phyloP scores from a whole-genome alignment of 64 coral and sea anemone species.

The Orbicella faveolata region DNA sequence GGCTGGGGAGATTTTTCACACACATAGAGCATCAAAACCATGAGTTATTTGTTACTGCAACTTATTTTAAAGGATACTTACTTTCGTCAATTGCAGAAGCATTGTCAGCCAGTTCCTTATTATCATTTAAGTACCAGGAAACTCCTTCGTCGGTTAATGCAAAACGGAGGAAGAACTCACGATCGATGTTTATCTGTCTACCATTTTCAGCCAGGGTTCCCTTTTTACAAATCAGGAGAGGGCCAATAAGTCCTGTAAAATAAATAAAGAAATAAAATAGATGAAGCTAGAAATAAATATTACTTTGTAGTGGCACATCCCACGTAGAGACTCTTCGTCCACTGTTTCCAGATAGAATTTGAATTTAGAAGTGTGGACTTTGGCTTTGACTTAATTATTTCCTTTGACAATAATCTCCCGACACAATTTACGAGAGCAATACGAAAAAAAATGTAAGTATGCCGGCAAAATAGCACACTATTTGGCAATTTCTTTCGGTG shows the following conservation, averaged over 20 bases:
- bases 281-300: too few relatives aligned
- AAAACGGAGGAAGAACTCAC: constrained; percentile 74
- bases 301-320: too few relatives aligned
- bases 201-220: constrained; percentile 26
- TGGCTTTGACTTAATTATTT: too few relatives aligned
- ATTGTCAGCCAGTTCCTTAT: constrained; percentile 36
- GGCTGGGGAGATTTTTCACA: too few relatives aligned
- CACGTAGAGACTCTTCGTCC: too few relatives aligned
- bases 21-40: neutral
- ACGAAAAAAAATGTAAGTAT: too few relatives aligned
- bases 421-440: too few relatives aligned
- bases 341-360: too few relatives aligned
- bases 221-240: constrained; percentile 71
- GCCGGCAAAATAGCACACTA: too few relatives aligned
- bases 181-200: constrained; percentile 57
- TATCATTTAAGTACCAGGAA: constrained; percentile 84
- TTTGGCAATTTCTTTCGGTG: too few relatives aligned
- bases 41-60: neutral
- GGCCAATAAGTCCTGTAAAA: constrained; percentile 66
- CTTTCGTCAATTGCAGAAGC: constrained; percentile 22
- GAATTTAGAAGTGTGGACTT: too few relatives aligned
- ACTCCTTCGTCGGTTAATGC: constrained; percentile 62
- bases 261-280: neutral
- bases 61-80: constrained; percentile 1
- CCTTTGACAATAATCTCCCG: too few relatives aligned